A percentile compares a stretch with the other conserved stretches of the same genome.
Conservation (phyloP, 2,888 invertebrate species). For the Lepidocyrtoides sp. region DNA sequence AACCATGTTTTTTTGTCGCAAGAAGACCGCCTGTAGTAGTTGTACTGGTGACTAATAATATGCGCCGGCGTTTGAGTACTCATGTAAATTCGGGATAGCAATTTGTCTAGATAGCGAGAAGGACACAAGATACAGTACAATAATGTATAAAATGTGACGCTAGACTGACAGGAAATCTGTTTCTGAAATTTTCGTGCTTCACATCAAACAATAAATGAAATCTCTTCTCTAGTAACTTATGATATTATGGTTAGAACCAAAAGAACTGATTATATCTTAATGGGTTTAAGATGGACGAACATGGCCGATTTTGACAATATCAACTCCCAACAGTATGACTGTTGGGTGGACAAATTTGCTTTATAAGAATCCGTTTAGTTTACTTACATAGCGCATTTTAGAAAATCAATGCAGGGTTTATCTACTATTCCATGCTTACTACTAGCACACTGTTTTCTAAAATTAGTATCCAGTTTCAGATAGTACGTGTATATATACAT, state of each 20-base stretch:
- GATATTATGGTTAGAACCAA: background rate
- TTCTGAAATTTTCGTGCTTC: background rate
- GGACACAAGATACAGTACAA: background rate
- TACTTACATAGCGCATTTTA: no score
- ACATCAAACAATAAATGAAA: background rate
- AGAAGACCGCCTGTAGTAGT: background rate
- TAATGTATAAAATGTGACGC: constrained; percentile 12
- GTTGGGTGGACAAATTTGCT: constrained; percentile 7
- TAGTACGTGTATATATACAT: no score
- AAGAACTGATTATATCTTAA: background rate
- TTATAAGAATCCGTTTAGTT: background rate
- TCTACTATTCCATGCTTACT: no score
- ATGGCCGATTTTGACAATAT: no score
- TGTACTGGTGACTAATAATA: background rate
- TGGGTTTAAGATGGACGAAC: background rate
- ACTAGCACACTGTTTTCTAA: background rate
- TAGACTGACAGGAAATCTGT: constrained; percentile 27
- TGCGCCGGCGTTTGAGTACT: background rate
- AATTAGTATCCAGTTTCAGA: background rate
- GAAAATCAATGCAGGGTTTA: background rate
- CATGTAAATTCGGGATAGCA: background rate
- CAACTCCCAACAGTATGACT: background rate
- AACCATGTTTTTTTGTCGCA: background rate
- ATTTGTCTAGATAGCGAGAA: background rate
- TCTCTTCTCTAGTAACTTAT: background rate